Percentiles rank a stretch among this genome's conserved stretches.
phyloP scores from a whole-genome alignment of 1,140 invertebrate species.

The Meloidogyne chitwoodi region DNA sequence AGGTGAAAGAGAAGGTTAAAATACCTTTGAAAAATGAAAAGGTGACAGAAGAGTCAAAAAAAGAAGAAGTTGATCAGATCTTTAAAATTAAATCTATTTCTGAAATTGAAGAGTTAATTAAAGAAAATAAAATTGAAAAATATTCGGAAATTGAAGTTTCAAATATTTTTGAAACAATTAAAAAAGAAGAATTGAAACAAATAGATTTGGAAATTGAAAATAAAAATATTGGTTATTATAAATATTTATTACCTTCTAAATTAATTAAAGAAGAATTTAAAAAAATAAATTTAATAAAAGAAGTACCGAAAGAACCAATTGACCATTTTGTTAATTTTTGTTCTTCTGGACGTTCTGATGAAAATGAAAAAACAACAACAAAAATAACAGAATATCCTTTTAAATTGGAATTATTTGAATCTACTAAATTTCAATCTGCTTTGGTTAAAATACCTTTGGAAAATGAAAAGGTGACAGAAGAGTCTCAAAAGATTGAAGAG shows the following conservation, averaged over 20 bases:
- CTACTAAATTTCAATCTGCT: neutral
- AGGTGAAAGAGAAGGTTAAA: neutral
- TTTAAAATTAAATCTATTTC: neutral
- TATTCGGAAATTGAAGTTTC: neutral
- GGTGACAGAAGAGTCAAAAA: neutral
- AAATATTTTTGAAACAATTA: neutral
- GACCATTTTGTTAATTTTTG: neutral
- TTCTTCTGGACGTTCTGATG: neutral
- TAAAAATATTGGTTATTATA: no score
- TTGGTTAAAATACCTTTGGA: neutral
- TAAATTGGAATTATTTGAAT: neutral
- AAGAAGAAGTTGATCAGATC: neutral
- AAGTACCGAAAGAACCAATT: neutral
- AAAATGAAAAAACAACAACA: neutral
- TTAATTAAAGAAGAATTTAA: neutral
- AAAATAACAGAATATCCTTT: no score
- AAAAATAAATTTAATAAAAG: no score
- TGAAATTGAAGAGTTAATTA: neutral
- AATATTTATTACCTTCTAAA: no score
- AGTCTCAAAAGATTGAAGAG: no score
- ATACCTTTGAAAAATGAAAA: neutral
- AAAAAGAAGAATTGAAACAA: neutral
- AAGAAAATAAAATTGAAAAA: neutral
- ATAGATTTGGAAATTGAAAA: neutral
- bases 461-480: neutral